Evolutionary conservation across 2,797 vertebrate genomes (phyloP).

Genomic region (Pempheris klunzingeri): DNA sequence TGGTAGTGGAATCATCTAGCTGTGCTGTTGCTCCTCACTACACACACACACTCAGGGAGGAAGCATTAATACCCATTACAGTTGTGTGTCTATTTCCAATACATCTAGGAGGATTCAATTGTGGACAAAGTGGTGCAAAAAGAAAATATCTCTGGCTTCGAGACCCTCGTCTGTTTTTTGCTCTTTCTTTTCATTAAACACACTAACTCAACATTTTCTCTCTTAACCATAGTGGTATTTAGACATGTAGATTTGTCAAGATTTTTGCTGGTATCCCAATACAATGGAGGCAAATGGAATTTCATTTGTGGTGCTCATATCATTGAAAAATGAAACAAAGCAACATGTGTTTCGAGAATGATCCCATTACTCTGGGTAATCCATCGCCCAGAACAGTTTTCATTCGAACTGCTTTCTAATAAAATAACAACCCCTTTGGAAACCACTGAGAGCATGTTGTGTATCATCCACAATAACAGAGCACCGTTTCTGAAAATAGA

Average conservation of each 20-base stretch:
- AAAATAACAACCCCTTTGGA: neutral
- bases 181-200: neutral
- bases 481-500: neutral
- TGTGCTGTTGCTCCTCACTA: conserved; percentile 56
- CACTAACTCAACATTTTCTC: neutral
- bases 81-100: conserved; percentile 22
- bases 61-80: conserved; percentile 53
- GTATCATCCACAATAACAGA: neutral
- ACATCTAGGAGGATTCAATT: conserved; percentile 12
- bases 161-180: neutral
- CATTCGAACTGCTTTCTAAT: neutral
- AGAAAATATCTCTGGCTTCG: conserved; percentile 15
- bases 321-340: neutral
- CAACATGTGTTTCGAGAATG: neutral
- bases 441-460: neutral
- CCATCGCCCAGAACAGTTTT: neutral
- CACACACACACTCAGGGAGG: conserved; percentile 28
- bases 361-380: neutral
- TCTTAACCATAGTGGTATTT: neutral
- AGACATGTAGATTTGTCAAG: neutral
- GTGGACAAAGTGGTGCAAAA: conserved; percentile 12
- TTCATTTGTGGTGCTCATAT: neutral
- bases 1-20: conserved; percentile 51
- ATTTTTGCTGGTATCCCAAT: neutral
- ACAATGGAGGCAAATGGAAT: neutral